Base-by-base conservation (phyloP, 2,113 vertebrate genomes). In the Cynocephalus volans region DNA sequence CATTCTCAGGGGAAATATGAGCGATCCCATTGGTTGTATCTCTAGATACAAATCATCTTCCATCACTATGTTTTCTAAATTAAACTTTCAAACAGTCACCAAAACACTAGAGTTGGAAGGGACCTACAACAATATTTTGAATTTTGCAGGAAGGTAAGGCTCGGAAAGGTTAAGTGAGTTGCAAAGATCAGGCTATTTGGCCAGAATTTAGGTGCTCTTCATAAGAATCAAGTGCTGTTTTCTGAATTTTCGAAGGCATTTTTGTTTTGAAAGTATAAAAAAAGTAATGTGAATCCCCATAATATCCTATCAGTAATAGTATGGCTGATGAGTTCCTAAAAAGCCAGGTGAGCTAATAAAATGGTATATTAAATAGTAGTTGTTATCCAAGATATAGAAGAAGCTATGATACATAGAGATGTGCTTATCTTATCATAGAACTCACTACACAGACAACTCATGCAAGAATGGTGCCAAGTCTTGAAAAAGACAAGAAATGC, bases 271-370 rank as follows among this genome's bases (percentile, higher is more conserved):
- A 95, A 88, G n/a, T 18, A n/a, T 36, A 33, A 45, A 52, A 18
- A 19, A 12, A 21, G 8, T 36, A 33, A 10, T 2, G 50, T 5
- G 5, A 54, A 13, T 45, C 33, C 15, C 70, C 13, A 2, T 0
- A 50, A 54, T 0, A 0, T 12, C 45, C 21, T 15, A 33, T 45
- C 67, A 62, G 31, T 48, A 60, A 0, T 10, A 70, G 3, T 4
- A n/a, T 5, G 54, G 0, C 88, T 93, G 62, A 72, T 11, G 72
- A 45, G 79, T 93, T 90, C 31, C 17, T 50, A 54, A 13, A 58
- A 62, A 19, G 2, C 9, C 13, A 84, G 65, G 13, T 5, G 73
- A 84, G 81, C 64, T 8, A 45, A 67, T 26, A 64, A 70, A 73
- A 14, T 3, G 8, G 77, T 1, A 58, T 14, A n/a, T 62, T 26